A percentile compares a stretch with the other conserved stretches of the same genome.
These are phyloP conservation scores for Lacerta bilineata DNA, from an alignment of 2,797 vertebrate genomes.

Conservation along the genomic window DNA sequence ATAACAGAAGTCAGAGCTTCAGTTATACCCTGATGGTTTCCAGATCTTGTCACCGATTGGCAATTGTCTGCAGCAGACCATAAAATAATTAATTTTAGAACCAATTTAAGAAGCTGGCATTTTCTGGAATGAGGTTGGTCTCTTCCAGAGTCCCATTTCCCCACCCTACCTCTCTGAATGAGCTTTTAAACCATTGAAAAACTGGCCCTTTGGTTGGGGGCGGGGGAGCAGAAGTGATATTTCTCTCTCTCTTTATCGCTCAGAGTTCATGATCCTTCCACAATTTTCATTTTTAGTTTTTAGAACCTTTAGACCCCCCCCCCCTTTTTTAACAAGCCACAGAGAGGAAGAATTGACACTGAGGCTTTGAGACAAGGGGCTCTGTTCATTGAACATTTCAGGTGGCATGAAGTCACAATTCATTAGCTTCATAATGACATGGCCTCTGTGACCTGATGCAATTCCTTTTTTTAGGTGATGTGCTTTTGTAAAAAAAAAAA, in stretches of 20 bases:
- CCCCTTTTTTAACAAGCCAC: slow-evolving; percentile 40
- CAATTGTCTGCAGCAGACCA: not conserved
- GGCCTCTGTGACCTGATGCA: slow-evolving; percentile 46
- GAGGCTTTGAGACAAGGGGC: slow-evolving; percentile 67
- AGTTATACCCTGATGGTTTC: not conserved
- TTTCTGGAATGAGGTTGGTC: not conserved
- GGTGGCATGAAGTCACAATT: slow-evolving; percentile 67
- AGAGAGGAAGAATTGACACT: slow-evolving; percentile 58
- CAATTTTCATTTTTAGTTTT: not conserved
- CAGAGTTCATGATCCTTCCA: not conserved
- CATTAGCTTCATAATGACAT: slow-evolving; percentile 63
- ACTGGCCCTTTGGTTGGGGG: not conserved
- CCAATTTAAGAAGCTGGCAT: not conserved
- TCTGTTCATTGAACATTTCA: slow-evolving; percentile 72
- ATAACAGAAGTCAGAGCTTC: not conserved
- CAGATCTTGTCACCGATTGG: not conserved
- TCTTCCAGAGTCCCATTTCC: too few species aligned
- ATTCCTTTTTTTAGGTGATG: slow-evolving; percentile 13
- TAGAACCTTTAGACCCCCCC: not conserved
- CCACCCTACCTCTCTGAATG: not conserved
- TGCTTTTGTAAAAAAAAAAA: not conserved
- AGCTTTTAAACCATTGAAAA: not conserved
- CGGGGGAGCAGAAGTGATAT: not conserved
- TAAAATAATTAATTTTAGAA: not conserved
- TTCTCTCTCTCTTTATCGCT: not conserved